Evolutionary conservation across 2,888 invertebrate genomes (phyloP).

Genomic region (Parnassius mnemosyne): DNA sequence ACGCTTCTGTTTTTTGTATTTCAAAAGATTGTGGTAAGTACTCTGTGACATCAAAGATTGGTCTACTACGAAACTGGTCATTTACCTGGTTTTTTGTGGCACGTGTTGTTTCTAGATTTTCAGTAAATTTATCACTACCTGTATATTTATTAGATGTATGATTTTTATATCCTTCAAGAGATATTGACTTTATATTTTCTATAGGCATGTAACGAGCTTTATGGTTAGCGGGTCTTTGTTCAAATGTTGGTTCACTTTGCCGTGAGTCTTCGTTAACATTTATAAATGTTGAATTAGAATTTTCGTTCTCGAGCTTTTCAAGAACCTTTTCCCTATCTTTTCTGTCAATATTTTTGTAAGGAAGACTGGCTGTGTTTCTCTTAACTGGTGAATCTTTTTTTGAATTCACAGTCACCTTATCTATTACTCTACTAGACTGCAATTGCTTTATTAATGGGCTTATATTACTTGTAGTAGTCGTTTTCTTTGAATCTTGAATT

Average conservation of each 20-base stretch:
- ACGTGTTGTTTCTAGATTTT: constrained; percentile 22
- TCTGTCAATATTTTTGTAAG: constrained; percentile 65
- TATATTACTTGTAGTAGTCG: constrained; percentile 59
- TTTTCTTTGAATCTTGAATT: constrained; percentile 64
- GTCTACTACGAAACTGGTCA: constrained; percentile 22
- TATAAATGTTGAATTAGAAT: constrained; percentile 45
- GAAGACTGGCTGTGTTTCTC: constrained; percentile 43
- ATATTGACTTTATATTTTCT: constrained; percentile 56
- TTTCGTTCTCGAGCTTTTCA: constrained; percentile 36
- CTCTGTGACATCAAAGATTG: constrained; percentile 46
- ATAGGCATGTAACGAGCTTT: constrained; percentile 59
- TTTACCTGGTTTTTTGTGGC: constrained; percentile 25
- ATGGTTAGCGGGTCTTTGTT: constrained; percentile 58
- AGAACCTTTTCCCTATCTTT: constrained; percentile 50
- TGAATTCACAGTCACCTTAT: constrained; percentile 49
- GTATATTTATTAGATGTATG: constrained; percentile 29
- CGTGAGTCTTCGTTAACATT: constrained; percentile 59
- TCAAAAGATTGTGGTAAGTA: constrained; percentile 43
- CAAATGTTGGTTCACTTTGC: constrained; percentile 70
- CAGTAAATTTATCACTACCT: constrained; percentile 31
- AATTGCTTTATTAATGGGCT: constrained; percentile 71
- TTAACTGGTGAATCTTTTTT: constrained; percentile 53
- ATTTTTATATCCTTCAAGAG: constrained; percentile 53
- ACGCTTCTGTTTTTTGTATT: constrained; percentile 47
- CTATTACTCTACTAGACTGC: constrained; percentile 62